Conservation (phyloP, 2,797 vertebrate species). For the Gallirallus australis region DNA sequence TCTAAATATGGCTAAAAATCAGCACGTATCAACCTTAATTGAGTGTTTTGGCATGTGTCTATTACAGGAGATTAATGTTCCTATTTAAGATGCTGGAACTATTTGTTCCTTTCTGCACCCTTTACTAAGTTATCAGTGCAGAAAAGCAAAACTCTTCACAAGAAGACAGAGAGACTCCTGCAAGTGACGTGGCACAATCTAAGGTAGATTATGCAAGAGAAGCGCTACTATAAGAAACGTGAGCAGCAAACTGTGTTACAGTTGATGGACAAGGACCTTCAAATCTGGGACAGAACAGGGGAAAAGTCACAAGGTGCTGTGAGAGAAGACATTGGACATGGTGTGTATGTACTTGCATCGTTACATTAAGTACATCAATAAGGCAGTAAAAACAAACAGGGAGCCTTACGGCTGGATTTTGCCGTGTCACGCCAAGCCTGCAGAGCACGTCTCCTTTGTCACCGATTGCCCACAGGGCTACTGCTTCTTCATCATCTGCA, state of each 20-base stretch:
- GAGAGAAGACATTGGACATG: background rate
- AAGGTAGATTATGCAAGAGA: background rate
- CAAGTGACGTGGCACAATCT: background rate
- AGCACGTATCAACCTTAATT: background rate
- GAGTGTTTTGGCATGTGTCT: background rate
- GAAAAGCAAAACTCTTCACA: background rate
- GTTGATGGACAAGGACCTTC: background rate
- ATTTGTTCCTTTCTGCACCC: background rate
- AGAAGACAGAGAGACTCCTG: background rate
- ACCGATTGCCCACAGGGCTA: constrained; percentile 95
- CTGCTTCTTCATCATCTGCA: constrained; percentile 73
- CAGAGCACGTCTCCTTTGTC: constrained; percentile 97
- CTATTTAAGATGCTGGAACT: background rate
- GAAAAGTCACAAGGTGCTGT: background rate
- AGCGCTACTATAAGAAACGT: background rate
- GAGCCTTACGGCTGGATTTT: constrained; percentile 88
- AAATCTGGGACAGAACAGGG: background rate
- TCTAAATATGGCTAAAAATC: background rate
- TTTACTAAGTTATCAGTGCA: background rate
- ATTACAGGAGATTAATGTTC: background rate
- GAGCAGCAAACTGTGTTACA: background rate
- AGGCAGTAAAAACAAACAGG: background rate
- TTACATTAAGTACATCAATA: background rate
- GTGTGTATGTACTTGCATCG: background rate
- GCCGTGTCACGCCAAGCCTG: constrained; percentile 88